Base-by-base conservation (phyloP, 2,888 invertebrate genomes). In the Agonopterix heracliana region DNA sequence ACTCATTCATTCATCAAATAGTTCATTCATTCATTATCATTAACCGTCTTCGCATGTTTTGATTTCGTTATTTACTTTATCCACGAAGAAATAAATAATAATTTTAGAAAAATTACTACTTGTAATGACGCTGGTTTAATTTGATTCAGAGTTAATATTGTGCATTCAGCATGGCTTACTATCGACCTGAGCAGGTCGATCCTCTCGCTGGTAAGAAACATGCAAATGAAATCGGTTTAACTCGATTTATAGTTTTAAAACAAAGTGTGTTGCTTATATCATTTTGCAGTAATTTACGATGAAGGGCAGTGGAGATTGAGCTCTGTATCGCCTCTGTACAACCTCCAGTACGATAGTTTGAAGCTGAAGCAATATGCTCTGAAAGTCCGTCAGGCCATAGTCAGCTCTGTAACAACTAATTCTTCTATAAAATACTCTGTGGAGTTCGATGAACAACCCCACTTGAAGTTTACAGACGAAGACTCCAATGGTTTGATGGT, bases 291-390 rank as follows among this genome's bases (percentile, higher is more conserved):
- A 8, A 83, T 87, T 51, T 86, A 81, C 54, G 81, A 82, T 54
- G 85, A 87, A 68, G 72, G 76, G 0, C 66, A 71, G 41, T 88
- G 88, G 88, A 70, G 74, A 44, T 14, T 87, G 34, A 70, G 64
- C 56, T 78, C 71, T 57, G 80, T 88, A 1, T 85, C 89, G 5
- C 86, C 87, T 4, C 57, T 89, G 47, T 68, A 73, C 51, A 78
- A 81, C 51, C 69, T 89, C 45, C 64, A 75, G 40, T 83, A 81
- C 49, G 60, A 55, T 56, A 57, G 68, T 34, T 57, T 84, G 1
- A 87, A 80, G 63, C 54, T 88, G 8, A 89, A 89, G 55, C 81
- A 83, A 53, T 89, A 86, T 64, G 78, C 80, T 1, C 62, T 79
- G 0, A 86, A 82, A 68, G 72, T 88, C 40, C 77, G 78, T 38